phyloP scores from a whole-genome alignment of 2,888 invertebrate genomes.

The Acanthosoma haemorrhoidale region DNA sequence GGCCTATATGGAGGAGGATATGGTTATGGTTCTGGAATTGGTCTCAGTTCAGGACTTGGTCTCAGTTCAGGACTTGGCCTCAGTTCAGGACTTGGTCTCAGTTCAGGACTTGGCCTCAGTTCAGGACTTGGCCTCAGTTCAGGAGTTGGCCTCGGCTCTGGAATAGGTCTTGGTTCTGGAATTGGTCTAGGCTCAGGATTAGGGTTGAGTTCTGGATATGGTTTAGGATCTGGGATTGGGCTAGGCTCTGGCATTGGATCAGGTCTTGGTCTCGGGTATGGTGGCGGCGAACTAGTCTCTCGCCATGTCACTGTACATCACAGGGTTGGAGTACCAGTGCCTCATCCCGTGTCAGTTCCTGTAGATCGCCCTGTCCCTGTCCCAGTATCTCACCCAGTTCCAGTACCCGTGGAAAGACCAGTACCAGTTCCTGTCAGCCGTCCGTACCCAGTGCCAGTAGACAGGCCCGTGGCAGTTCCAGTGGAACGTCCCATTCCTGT shows the following conservation, averaged over 20 bases:
- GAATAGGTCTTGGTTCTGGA: background rate
- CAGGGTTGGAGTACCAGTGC: conserved; percentile 39
- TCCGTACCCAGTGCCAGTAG: conserved; percentile 45
- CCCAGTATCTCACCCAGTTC: conserved; percentile 40
- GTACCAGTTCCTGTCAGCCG: conserved; percentile 29
- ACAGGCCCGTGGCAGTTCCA: conserved; percentile 47
- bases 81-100: background rate
- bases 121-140: background rate
- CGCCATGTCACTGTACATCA: conserved; percentile 34
- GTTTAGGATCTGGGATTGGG: conserved; percentile 11
- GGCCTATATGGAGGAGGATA: background rate
- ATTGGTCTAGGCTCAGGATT: background rate
- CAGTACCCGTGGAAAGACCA: conserved; percentile 36
- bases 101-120: background rate
- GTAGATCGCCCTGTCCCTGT: conserved; percentile 42
- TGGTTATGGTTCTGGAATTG: background rate
- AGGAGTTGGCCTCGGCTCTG: background rate
- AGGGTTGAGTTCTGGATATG: background rate
- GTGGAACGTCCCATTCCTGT: conserved; percentile 46
- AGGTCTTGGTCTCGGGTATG: conserved; percentile 40
- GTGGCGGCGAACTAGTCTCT: conserved; percentile 29
- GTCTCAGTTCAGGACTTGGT: background rate
- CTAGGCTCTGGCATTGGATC: conserved; percentile 42
- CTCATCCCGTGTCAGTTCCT: conserved; percentile 42
- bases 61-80: background rate